A percentile compares a stretch with the other conserved stretches of the same genome.
phyloP scores from a whole-genome alignment of 1,140 invertebrate species.

The Camponotus pennsylvanicus region DNA sequence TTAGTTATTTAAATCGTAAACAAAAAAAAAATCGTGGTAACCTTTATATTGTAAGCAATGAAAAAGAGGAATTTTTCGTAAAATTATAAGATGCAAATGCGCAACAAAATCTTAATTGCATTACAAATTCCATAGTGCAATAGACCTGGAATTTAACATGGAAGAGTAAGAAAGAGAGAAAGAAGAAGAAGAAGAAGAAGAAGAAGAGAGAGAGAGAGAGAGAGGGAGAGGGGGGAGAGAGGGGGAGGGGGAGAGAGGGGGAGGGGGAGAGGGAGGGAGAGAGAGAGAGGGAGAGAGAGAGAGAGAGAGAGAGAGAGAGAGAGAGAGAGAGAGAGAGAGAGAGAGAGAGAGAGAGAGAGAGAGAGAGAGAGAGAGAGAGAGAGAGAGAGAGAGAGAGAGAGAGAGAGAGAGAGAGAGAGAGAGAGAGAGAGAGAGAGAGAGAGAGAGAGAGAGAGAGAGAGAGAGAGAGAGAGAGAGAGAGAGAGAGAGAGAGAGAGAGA shows the following conservation, averaged over 20 bases:
- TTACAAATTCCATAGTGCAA: not conserved
- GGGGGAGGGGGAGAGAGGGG: no score
- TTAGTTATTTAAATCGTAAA: not conserved
- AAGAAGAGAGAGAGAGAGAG: not conserved
- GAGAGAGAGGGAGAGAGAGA: no score
- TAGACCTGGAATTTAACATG: slow-evolving; percentile 15
- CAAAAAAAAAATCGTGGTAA: not conserved
- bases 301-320: no score
- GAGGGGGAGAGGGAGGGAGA: no score
- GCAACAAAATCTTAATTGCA: slow-evolving; percentile 5
- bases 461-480: slow-evolving; percentile 5
- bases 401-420: not conserved
- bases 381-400: not conserved
- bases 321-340: no score
- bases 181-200: no score
- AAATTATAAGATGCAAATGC: not conserved
- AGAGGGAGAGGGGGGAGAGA: not conserved
- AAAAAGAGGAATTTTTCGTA: not conserved
- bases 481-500: not conserved
- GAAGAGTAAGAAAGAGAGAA: not conserved
- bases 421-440: not conserved
- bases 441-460: not conserved
- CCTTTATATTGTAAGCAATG: not conserved
- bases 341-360: no score
- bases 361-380: no score